Base-by-base conservation (phyloP, 2,797 vertebrate genomes). In the Apogon talboti region DNA sequence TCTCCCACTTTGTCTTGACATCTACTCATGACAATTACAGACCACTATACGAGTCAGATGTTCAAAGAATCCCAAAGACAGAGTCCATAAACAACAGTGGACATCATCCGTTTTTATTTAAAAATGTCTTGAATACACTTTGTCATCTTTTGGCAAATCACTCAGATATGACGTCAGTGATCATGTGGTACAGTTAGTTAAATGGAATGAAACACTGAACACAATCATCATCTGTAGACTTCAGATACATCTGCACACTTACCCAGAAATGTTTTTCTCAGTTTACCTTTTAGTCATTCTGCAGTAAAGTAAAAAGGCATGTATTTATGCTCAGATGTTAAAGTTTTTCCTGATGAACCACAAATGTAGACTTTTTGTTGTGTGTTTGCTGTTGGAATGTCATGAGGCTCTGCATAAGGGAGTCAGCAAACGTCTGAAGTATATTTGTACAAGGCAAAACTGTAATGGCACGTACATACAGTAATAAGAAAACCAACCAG, bases 91-190 rank as follows among this genome's bases (percentile, higher is more conserved):
- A 49, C 19, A 19, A 28, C 6, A 2, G 14, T n/a, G 48, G 11
- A 24, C n/a, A 38, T 1, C 4, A 38, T 48, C 43, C 3, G 44
- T 42, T 76, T 80, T 68, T 65, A 76, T 73, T 81, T 56, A 64
- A 47, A 33, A 8, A 30, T 1, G 0, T 19, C 38, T 72, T 43
- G 58, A 67, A 78, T 55, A 64, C 11, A 59, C 66, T 63, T 48
- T 5, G 28, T 0, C 35, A 63, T 40, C 41, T 55, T 58, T 66
- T 54, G 48, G 48, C 40, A 69, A 65, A 49, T 74, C n/a, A 65
- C 2, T 38, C n/a, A 38, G 28, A 74, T 15, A 47, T 35, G 18
- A 0, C 21, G 19, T 49, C 7, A 14, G 1, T 59, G 42, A 40
- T 55, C 11, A 43, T 43, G 56, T 37, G 18, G 16, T 19, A 58